Base-by-base conservation (phyloP, 2,113 vertebrate genomes). In the Callospermophilus lateralis region DNA sequence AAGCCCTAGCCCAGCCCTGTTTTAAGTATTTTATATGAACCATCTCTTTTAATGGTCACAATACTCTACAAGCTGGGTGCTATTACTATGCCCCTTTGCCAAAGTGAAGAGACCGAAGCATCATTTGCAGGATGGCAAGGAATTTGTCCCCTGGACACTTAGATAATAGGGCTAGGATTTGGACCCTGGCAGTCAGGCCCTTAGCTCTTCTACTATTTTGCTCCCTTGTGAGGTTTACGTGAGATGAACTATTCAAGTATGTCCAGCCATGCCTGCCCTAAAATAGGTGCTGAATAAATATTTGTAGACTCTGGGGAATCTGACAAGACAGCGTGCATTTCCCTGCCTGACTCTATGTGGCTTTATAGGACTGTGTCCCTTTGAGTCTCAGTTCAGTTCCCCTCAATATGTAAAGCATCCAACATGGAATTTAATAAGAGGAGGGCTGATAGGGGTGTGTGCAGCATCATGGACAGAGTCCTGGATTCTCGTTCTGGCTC, bases 181-280 rank as follows among this genome's bases (percentile, higher is more conserved):
- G 32, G 24, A 34, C 7, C 42, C 28, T 42, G 6, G 61, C 3
- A 0, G 16, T 48, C 30, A 24, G 51, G 32, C 19, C 13, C 30
- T 34, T 12, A 2, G 15, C 4, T 15, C 17, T 19, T 51, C 6
- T 0, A 17, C 8, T 15, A 6, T 8, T 3, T 7, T 3, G 20
- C 11, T 51, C 16, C 24, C 32, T 4, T 37, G 22, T 58, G 65
- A 37, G 48, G 51, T 37, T 22, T 9, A 16, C 45, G 65, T 1
- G 63, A 22, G 67, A 15, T 51, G 6, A 37, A 68, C 15, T 30
- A 4, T 39, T 72, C 78, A 37, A 17, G 55, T 8, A 37, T 11
- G 12, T 30, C 42, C 17, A 24, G 22, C 72, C 19, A 85, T 34
- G 39, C 74, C 37, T 58, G 76, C 63, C 51, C 74, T 26, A 2